Base-by-base conservation (phyloP, 2,113 vertebrate species). In the Zosterops borbonicus region DNA sequence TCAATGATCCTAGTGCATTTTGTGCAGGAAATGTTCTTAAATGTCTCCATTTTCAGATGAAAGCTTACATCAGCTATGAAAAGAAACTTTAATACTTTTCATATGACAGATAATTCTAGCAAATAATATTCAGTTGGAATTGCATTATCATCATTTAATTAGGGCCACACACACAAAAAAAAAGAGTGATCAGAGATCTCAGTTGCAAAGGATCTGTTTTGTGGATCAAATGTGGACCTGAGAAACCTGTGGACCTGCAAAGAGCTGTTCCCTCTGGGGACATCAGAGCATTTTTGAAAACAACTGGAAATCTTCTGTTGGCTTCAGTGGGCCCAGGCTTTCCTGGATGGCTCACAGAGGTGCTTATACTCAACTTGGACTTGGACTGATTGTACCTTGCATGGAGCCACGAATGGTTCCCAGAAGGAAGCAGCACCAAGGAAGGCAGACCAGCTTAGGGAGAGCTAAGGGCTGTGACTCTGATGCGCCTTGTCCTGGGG, bases 381-480 rank as follows among this genome's bases (percentile, higher is more conserved):
- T 29, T 69, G 29, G 23, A 35, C 5, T 23, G 5, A 20, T 1
- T 65, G 53, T 16, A 24, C 14, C 16, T 47, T 17, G 4, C 17
- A 0, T 6, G 5, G 29, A n/a, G 50, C 11, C 47, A 29, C 0
- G 0, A 19, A 1, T 4, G 1, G 53, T 21, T 69, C 78, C 64
- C 44, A 70, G 52, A 17, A 42, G 60, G 64, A 31, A 65, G 35
- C 31, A 4, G 16, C 17, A 12, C 39, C 24, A 8, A 6, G 49
- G 76, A 8, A 6, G 53, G 76, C n/a, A 55, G n/a, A 11, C 37
- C 46, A 13, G 53, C 42, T 55, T 22, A 44, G 3, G 9, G 49
- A 47, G 58, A 63, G 16, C 23, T 22, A 6, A 39, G 50, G 47
- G 27, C n/a, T 63, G 27, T 44, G 50, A 5, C 35, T n/a, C 37